phyloP scores from a whole-genome alignment of 2,113 vertebrate genomes.

The Zosterops pallidus region DNA sequence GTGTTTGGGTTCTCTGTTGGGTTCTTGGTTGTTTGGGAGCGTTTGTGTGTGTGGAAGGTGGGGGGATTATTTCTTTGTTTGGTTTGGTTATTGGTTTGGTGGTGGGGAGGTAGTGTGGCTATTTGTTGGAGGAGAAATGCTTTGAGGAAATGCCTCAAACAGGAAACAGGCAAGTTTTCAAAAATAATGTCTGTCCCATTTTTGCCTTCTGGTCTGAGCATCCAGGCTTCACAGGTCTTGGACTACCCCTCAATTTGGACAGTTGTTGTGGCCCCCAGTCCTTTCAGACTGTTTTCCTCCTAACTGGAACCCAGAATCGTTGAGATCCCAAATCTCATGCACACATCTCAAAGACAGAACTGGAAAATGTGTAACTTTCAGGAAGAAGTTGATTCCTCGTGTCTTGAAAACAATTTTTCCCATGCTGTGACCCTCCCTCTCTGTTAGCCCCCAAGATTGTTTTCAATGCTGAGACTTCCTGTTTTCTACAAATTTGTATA shows the following conservation, averaged over 20 bases:
- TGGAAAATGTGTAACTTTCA: neutral
- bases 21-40: neutral
- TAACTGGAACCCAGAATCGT: neutral
- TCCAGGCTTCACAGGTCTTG: neutral
- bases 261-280: neutral
- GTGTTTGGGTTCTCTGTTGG: neutral
- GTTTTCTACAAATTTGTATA: neutral
- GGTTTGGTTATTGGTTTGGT: neutral
- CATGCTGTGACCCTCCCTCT: neutral
- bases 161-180: neutral
- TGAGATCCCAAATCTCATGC: neutral
- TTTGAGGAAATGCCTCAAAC: neutral
- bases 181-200: neutral
- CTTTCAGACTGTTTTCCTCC: neutral
- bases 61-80: neutral
- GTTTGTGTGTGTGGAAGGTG: neutral
- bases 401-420: neutral
- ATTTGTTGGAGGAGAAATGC: neutral
- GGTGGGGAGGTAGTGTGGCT: rapidly evolving
- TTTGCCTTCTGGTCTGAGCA: neutral
- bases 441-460: neutral
- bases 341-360: neutral
- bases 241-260: neutral
- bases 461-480: neutral
- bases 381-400: neutral